A percentile compares a stretch with the other conserved stretches of the same genome.
Conservation (phyloP, 1,140 invertebrate species). For the Schlechtendalia chinensis region DNA sequence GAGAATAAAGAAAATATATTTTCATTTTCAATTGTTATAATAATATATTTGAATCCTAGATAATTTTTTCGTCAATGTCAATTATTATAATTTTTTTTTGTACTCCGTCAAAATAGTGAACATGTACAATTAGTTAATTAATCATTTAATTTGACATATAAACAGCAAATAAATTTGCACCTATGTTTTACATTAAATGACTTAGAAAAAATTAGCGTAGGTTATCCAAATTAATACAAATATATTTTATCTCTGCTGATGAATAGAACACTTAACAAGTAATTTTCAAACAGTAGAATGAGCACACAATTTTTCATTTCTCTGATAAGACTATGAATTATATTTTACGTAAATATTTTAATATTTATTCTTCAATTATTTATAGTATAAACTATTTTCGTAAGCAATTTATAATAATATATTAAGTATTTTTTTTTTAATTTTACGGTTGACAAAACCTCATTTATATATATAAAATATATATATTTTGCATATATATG, state of each 20-base stretch:
- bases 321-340: too few relatives aligned
- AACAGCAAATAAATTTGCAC: not conserved
- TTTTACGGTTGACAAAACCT: not conserved
- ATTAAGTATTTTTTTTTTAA: not conserved
- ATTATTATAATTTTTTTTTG: not conserved
- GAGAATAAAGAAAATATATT: not conserved
- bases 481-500: not conserved
- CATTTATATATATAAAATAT: not conserved
- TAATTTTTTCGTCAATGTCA: not conserved
- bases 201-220: not conserved
- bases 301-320: not conserved
- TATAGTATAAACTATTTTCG: too few relatives aligned
- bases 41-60: not conserved
- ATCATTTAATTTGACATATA: not conserved
- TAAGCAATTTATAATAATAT: too few relatives aligned
- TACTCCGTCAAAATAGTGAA: not conserved
- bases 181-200: not conserved
- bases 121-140: too few relatives aligned
- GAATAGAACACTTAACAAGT: not conserved
- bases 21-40: not conserved
- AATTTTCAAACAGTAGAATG: not conserved
- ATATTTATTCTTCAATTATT: too few relatives aligned
- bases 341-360: too few relatives aligned
- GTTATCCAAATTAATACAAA: not conserved
- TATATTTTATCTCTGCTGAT: not conserved